Conservation (phyloP, 2,888 invertebrate species). For the Oasisia sp. region DNA sequence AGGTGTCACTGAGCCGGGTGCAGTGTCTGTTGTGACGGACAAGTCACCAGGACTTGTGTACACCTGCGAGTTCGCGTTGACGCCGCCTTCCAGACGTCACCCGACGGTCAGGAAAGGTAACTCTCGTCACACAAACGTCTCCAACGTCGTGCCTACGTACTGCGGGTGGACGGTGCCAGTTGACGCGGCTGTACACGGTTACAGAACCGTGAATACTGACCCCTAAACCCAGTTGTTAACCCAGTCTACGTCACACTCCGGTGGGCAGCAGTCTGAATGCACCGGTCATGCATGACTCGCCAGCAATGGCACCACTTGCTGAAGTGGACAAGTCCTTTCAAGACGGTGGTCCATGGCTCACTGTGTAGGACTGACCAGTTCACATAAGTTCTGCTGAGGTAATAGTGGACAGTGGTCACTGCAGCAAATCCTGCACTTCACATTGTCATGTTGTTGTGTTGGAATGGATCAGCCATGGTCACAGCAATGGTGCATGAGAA, state of each 20-base stretch:
- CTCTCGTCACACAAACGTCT: neutral
- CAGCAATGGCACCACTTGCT: neutral
- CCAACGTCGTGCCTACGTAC: neutral
- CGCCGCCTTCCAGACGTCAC: neutral
- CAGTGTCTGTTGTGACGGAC: neutral
- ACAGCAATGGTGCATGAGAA: neutral
- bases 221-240: constrained; percentile 5
- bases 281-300: neutral
- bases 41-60: neutral
- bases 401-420: neutral
- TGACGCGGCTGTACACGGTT: too few relatives aligned
- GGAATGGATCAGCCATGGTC: neutral
- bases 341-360: neutral
- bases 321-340: neutral
- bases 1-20: neutral
- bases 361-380: neutral
- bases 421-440: neutral
- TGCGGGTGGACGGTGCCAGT: neutral
- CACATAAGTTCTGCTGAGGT: neutral
- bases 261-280: too few relatives aligned
- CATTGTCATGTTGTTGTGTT: too few relatives aligned
- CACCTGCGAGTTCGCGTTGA: neutral
- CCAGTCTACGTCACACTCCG: neutral
- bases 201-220: neutral
- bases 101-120: neutral